Base-by-base conservation (phyloP, 2,797 vertebrate species). In the Scleropages formosus region DNA sequence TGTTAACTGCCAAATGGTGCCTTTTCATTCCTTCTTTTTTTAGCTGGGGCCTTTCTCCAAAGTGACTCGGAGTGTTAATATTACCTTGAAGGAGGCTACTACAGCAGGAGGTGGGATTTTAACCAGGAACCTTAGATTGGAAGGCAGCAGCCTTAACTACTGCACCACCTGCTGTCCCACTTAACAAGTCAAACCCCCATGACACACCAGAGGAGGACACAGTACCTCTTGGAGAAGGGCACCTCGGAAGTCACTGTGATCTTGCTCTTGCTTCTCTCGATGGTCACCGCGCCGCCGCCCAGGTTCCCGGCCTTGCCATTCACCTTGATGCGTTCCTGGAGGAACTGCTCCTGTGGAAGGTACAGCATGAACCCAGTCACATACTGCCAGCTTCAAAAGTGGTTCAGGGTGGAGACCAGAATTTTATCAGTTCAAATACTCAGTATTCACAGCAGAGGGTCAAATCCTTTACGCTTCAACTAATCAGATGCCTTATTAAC, bases 311-410 rank as follows among this genome's bases (percentile, higher is more conserved):
- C 93, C 76, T 95, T 95, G 6, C 94, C 94, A 0, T 95, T 95
- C 80, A 95, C 94, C 81, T 95, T 95, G 87, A 95, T 95, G 22
- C 94, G 89, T 39, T 95, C 94, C 82, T 95, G 94, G 71, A 95
- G 90, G 84, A 95, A 95, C 87, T 95, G 94, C 85, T 95, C 94
- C 94, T 95, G 83, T 11, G 46, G 20, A 20, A 27, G 44, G 44
- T 8, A 18, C 16, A 18, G 27, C 31, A 44, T 15, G 44, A 44
- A n/a, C 3, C 11, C n/a, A 4, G 58, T 18, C 58, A 61, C 59
- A 20, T 61, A 61, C 59, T 15, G 61, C 15, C 16, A 4, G 15
- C 16, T 24, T 26, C 24, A 15, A 51, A 6, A 22, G 20, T 13
- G 6, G 47, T 15, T 10, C 47, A 26, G 8, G 4, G 16, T 47